Evolutionary conservation across 2,113 vertebrate species (phyloP).

Genomic region (Brachypodius melanocephalos): DNA sequence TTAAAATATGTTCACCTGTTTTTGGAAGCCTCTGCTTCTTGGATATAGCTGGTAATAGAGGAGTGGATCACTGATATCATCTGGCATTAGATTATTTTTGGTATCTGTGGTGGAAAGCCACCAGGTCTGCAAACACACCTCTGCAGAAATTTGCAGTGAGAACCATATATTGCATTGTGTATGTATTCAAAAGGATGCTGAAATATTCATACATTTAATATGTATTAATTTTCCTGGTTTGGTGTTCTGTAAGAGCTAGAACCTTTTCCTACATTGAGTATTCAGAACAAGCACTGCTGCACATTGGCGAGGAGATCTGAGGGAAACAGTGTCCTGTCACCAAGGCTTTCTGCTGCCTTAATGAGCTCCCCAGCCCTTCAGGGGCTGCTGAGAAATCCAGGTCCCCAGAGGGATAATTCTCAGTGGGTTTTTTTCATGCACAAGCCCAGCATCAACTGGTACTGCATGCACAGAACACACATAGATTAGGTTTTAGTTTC

Average conservation of each 20-base stretch:
- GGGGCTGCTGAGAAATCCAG: neutral
- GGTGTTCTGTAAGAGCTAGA: neutral
- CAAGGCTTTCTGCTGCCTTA: neutral
- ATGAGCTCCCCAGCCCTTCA: neutral
- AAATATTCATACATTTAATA: neutral
- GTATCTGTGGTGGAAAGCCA: neutral
- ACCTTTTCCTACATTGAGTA: neutral
- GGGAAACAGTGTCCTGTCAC: neutral
- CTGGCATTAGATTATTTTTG: neutral
- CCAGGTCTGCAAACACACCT: neutral
- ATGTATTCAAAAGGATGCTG: neutral
- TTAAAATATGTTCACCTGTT: neutral
- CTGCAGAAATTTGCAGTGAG: neutral
- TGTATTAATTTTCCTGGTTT: neutral
- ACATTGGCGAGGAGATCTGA: neutral
- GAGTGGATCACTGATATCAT: neutral
- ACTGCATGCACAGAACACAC: neutral
- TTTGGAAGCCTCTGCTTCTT: neutral
- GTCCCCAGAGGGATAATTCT: neutral
- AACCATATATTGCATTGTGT: neutral
- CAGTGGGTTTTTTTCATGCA: accelerated
- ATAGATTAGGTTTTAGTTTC: neutral
- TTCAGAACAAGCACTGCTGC: neutral
- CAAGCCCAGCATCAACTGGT: neutral
- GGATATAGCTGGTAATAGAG: neutral